Evolutionary conservation across 2,797 vertebrate genomes (phyloP).

Genomic region (Syndactyla subalaris): DNA sequence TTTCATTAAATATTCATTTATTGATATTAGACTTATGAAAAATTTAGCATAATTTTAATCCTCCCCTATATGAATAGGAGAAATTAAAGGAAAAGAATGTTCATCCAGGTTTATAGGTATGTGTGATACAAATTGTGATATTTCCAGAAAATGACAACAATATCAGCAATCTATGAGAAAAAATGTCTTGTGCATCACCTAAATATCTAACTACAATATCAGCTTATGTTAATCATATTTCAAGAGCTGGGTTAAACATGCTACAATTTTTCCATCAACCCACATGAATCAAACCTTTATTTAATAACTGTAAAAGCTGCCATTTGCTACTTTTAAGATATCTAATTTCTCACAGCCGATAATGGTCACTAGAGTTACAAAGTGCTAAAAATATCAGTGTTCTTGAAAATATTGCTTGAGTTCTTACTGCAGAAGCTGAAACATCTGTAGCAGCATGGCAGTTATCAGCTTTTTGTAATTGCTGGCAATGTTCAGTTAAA

Average conservation of each 20-base stretch:
- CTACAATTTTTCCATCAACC: conserved; percentile 51
- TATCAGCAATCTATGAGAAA: neutral
- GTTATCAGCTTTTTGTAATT: conserved; percentile 9
- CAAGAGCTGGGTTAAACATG: conserved; percentile 11
- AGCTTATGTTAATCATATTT: conserved; percentile 52
- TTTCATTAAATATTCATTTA: conserved; percentile 66
- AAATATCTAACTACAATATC: conserved; percentile 49
- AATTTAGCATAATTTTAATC: conserved; percentile 48
- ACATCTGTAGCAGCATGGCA: conserved; percentile 36
- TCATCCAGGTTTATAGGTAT: conserved; percentile 3
- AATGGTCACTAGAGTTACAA: conserved; percentile 62
- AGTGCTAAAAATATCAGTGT: conserved; percentile 47
- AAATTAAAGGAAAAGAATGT: conserved; percentile 29
- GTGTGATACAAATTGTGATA: neutral
- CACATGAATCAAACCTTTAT: conserved; percentile 60
- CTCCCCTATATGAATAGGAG: neutral
- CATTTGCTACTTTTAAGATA: conserved; percentile 66
- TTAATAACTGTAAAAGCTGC: conserved; percentile 63
- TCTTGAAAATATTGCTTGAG: conserved; percentile 19
- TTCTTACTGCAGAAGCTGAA: conserved; percentile 11
- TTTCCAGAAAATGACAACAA: conserved; percentile 6
- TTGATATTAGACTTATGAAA: conserved; percentile 65
- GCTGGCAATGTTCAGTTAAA: neutral
- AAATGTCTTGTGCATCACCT: neutral
- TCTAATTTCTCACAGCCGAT: conserved; percentile 22